phyloP scores from a whole-genome alignment of 2,113 vertebrate genomes.

The Gobius niger region DNA sequence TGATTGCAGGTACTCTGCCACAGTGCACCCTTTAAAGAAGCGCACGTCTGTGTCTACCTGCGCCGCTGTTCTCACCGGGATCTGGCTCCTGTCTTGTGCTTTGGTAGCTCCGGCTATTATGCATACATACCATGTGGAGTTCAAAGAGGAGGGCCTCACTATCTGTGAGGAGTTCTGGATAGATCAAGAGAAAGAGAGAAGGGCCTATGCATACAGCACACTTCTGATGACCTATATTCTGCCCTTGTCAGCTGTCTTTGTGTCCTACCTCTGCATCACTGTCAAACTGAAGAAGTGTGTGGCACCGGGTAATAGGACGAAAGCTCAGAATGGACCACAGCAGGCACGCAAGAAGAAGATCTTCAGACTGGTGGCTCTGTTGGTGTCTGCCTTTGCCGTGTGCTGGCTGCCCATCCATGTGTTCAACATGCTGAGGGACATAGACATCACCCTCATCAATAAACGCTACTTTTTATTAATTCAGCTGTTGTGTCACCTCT shows the following conservation, averaged over 20 bases:
- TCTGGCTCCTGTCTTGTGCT: conserved; percentile 84
- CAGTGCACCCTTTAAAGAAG: conserved; percentile 84
- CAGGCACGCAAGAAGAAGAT: conserved; percentile 78
- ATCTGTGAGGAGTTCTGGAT: conserved; percentile 92
- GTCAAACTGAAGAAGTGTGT: conserved; percentile 85
- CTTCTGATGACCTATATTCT: conserved; percentile 86
- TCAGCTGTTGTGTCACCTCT: conserved; percentile 86
- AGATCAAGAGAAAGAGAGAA: conserved; percentile 76
- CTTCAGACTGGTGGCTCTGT: conserved; percentile 78
- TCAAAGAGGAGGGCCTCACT: conserved; percentile 81
- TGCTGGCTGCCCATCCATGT: conserved; percentile 89
- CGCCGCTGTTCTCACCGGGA: conserved; percentile 79
- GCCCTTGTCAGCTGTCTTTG: conserved; percentile 83
- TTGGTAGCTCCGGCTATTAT: conserved; percentile 82
- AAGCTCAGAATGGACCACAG: conserved; percentile 80
- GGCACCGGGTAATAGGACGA: conserved; percentile 81
- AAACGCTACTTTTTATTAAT: conserved; percentile 86
- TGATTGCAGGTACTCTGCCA: conserved; percentile 81
- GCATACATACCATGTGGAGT: conserved; percentile 87
- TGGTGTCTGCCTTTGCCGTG: conserved; percentile 82
- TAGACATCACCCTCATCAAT: conserved; percentile 84
- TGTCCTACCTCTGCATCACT: conserved; percentile 85
- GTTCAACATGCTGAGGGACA: conserved; percentile 86
- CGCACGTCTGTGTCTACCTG: conserved; percentile 82
- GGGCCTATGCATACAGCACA: conserved; percentile 85